Evolutionary conservation across 2,113 vertebrate genomes (phyloP).

Genomic region (Theristicus caerulescens): DNA sequence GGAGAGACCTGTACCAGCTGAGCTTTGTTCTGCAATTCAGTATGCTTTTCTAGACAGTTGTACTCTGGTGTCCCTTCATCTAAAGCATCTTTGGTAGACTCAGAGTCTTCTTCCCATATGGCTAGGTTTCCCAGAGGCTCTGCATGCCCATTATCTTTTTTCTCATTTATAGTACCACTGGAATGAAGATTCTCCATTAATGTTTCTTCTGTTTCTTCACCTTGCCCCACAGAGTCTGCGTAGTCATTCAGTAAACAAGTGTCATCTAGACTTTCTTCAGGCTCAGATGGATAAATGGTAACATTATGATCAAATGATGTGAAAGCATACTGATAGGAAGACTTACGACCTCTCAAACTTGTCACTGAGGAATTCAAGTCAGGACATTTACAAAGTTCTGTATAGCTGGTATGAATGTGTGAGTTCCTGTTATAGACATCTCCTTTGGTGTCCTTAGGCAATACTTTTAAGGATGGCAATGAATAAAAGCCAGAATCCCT

Average conservation of each 20-base stretch:
- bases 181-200: not conserved
- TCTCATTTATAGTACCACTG: not conserved
- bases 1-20: conserved; percentile 45
- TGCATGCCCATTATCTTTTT: not conserved
- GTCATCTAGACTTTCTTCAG: conserved; percentile 42
- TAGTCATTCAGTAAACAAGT: conserved; percentile 21
- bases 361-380: conserved; percentile 21
- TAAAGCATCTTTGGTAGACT: conserved; percentile 62
- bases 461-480: conserved; percentile 67
- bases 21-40: conserved; percentile 1
- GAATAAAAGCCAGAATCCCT: conserved; percentile 72
- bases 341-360: conserved; percentile 5
- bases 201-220: not conserved
- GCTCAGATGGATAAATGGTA: conserved; percentile 40
- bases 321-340: conserved; percentile 27
- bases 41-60: not conserved
- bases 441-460: conserved; percentile 54
- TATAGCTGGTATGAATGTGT: not conserved
- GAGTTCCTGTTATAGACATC: conserved; percentile 15
- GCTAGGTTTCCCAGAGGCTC: conserved; percentile 12
- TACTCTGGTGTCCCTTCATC: conserved; percentile 59
- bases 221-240: not conserved
- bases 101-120: conserved; percentile 38
- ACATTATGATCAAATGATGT: conserved; percentile 14
- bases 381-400: conserved; percentile 44